These are phyloP conservation scores for Eupleurogrammus muticus DNA, from an alignment of 2,797 vertebrate genomes.

Conservation along the genomic window DNA sequence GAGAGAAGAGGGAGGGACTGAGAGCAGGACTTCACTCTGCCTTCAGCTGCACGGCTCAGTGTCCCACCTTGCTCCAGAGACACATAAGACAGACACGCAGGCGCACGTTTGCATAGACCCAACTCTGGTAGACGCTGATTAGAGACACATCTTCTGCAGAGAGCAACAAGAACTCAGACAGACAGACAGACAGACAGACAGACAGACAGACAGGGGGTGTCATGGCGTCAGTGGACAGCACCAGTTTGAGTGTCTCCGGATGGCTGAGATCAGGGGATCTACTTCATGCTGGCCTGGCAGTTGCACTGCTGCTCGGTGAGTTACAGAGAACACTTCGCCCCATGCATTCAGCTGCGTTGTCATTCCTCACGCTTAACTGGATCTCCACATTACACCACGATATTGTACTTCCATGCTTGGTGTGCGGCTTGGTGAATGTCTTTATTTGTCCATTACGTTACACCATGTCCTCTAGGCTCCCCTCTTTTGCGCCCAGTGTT, in stretches of 20 bases:
- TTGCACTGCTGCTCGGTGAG: slow-evolving; percentile 83
- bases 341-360: slow-evolving; percentile 37
- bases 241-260: slow-evolving; percentile 68
- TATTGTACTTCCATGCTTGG: slow-evolving; percentile 11
- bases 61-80: slow-evolving; percentile 59
- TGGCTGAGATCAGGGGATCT: slow-evolving; percentile 74
- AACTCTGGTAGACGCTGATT: slow-evolving; percentile 40
- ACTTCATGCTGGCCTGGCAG: slow-evolving; percentile 74
- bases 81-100: slow-evolving; percentile 39
- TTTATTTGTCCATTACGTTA: not conserved
- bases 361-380: slow-evolving; percentile 22
- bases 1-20: slow-evolving; percentile 68
- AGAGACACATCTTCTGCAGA: slow-evolving; percentile 37
- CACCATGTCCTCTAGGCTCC: slow-evolving; percentile 14
- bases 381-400: slow-evolving; percentile 4
- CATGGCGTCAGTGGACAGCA: slow-evolving; percentile 78
- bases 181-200: no score
- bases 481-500: not conserved
- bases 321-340: slow-evolving; percentile 48
- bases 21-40: slow-evolving; percentile 66
- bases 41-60: slow-evolving; percentile 56
- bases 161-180: slow-evolving; percentile 45
- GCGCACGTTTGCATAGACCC: slow-evolving; percentile 17
- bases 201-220: slow-evolving; percentile 59
- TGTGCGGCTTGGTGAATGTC: not conserved